phyloP scores from a whole-genome alignment of 2,113 vertebrate genomes.

The Brienomyrus brachyistius region DNA sequence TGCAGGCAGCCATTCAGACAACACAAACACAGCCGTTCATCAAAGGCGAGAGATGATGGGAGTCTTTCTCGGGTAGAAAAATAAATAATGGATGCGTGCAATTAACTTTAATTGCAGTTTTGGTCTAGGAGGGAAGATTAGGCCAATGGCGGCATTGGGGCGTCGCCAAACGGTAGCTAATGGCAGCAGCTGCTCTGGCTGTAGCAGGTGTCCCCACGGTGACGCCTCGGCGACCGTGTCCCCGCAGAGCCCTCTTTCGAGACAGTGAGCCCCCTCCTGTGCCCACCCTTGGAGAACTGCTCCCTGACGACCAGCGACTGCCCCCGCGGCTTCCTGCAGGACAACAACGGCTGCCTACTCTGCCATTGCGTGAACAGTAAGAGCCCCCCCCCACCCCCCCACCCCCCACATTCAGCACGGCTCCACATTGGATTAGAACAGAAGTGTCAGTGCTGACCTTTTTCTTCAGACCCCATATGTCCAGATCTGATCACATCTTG shows the following conservation, averaged over 20 bases:
- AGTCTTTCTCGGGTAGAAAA: conserved; percentile 27
- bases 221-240: background rate
- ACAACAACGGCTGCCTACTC: conserved; percentile 63
- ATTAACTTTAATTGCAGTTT: conserved; percentile 57
- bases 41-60: conserved; percentile 18
- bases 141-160: background rate
- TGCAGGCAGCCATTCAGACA: conserved; percentile 1
- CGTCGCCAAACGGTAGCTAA: background rate
- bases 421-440: background rate
- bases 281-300: conserved; percentile 66
- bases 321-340: conserved; percentile 63
- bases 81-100: conserved; percentile 34
- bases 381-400: conserved; percentile 28
- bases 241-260: conserved; percentile 65
- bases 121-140: conserved; percentile 32
- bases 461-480: conserved; percentile 68
- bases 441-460: conserved; percentile 32
- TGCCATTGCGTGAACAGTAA: conserved; percentile 68
- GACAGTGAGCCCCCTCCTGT: conserved; percentile 64
- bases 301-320: conserved; percentile 58
- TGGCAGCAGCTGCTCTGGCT: background rate
- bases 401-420: background rate
- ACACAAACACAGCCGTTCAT: conserved; percentile 18
- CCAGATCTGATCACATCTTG: conserved; percentile 59
- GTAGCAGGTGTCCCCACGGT: background rate